Conservation (phyloP, 2,113 vertebrate genomes). For the Heterotis niloticus region DNA sequence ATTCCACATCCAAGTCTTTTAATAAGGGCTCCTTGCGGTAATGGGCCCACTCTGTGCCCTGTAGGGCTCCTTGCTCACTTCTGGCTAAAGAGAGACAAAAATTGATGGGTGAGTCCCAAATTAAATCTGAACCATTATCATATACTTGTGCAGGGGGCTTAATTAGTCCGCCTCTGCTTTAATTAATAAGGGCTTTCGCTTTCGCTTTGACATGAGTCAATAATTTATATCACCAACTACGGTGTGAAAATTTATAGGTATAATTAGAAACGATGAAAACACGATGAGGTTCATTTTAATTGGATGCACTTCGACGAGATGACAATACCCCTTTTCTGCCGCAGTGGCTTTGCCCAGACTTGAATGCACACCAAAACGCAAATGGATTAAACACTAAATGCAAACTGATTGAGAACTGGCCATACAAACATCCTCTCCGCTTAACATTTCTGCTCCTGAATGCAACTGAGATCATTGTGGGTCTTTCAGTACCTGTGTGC, state of each 20-base stretch:
- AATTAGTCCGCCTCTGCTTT: slow-evolving; percentile 61
- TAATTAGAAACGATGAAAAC: slow-evolving; percentile 52
- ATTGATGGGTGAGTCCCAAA: slow-evolving; percentile 53
- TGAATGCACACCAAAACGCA: background rate
- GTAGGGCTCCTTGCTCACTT: slow-evolving; percentile 8
- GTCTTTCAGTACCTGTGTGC: no score
- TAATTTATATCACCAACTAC: slow-evolving; percentile 53
- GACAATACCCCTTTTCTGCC: slow-evolving; percentile 27
- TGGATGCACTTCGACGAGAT: slow-evolving; percentile 41
- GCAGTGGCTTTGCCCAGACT: slow-evolving; percentile 44
- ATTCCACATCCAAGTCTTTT: background rate
- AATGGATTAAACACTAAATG: background rate
- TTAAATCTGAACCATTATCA: slow-evolving; percentile 56
- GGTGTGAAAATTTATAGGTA: slow-evolving; percentile 49
- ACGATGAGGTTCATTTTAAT: slow-evolving; percentile 45
- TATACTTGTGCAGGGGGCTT: slow-evolving; percentile 48
- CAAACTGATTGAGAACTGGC: background rate
- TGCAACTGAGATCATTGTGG: no score
- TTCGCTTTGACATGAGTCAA: slow-evolving; percentile 51
- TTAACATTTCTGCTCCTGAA: no score
- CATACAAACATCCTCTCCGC: background rate
- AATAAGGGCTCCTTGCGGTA: background rate
- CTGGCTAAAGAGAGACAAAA: slow-evolving; percentile 49
- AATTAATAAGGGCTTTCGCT: slow-evolving; percentile 63
- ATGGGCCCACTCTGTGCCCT: background rate